Percentiles rank a stretch among this genome's conserved stretches.
phyloP scores from a whole-genome alignment of 2,888 invertebrate species.

The Ectropis crepuscularia region DNA sequence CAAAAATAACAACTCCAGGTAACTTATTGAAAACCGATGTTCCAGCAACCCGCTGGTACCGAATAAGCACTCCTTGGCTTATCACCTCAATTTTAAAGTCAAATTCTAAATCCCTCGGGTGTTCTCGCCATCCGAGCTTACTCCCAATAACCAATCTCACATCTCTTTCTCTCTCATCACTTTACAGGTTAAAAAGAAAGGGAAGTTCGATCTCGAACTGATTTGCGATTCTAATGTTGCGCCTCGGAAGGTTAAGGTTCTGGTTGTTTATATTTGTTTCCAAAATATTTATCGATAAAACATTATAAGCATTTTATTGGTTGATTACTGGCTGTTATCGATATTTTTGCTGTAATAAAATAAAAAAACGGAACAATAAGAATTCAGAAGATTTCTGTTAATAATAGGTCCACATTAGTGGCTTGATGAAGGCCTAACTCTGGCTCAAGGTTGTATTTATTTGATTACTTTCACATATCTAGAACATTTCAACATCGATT shows the following conservation, averaged over 20 bases:
- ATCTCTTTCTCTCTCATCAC: background rate
- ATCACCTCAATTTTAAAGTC: constrained; percentile 70
- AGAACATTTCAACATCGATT: too few relatives aligned
- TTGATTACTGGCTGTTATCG: background rate
- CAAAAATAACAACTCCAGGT: constrained; percentile 31
- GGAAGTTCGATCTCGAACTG: constrained; percentile 7
- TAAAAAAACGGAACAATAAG: too few relatives aligned
- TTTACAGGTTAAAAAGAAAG: background rate
- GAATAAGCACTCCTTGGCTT: constrained; percentile 56
- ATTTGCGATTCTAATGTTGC: constrained; percentile 21
- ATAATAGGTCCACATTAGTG: too few relatives aligned
- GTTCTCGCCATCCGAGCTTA: constrained; percentile 54
- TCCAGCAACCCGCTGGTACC: constrained; percentile 43
- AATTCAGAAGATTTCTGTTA: too few relatives aligned
- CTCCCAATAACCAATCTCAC: constrained; percentile 33
- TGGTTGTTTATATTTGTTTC: constrained; percentile 4
- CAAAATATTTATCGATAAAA: constrained; percentile 14
- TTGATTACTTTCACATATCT: too few relatives aligned
- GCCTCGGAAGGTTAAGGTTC: constrained; percentile 18
- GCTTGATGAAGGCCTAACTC: too few relatives aligned
- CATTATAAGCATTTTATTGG: constrained; percentile 5
- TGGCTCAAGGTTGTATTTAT: too few relatives aligned
- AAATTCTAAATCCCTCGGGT: constrained; percentile 66
- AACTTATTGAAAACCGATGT: constrained; percentile 59
- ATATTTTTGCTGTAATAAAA: background rate